Evolutionary conservation across 2,888 invertebrate species (phyloP).

Genomic region (Stomorhina lunata): DNA sequence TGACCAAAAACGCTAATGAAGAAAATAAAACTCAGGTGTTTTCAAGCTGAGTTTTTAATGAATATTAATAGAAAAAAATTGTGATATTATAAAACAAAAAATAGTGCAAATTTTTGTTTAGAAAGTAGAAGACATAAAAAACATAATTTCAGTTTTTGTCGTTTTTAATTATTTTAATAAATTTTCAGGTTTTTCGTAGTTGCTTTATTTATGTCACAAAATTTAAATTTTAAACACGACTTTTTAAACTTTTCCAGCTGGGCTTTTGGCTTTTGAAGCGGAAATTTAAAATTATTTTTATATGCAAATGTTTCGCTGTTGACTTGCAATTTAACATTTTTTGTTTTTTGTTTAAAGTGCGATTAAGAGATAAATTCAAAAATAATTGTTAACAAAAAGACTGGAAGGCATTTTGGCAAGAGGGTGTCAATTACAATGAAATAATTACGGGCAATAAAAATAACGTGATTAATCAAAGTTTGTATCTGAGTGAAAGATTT

Average conservation of each 20-base stretch:
- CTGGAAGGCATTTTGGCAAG: background rate
- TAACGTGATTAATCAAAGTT: background rate
- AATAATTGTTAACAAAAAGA: slow-evolving; percentile 20
- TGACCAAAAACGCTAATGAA: background rate
- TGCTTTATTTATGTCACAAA: slow-evolving; percentile 18
- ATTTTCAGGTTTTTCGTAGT: slow-evolving; percentile 11
- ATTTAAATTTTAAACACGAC: slow-evolving; percentile 2
- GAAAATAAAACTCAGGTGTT: slow-evolving; percentile 1
- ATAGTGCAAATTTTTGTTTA: slow-evolving; percentile 35
- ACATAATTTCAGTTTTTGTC: background rate
- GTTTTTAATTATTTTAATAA: background rate
- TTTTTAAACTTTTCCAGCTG: background rate
- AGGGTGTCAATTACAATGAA: background rate
- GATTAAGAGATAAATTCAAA: slow-evolving; percentile 7
- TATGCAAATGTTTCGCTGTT: slow-evolving; percentile 42
- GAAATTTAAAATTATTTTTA: slow-evolving; percentile 27
- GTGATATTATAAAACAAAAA: background rate
- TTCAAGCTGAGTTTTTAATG: slow-evolving; percentile 18
- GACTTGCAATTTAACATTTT: background rate
- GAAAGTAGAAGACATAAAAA: slow-evolving; percentile 31
- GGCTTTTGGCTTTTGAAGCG: slow-evolving; percentile 4
- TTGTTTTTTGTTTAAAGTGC: too few relatives aligned
- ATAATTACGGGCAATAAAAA: background rate
- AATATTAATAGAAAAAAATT: background rate
- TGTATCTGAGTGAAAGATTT: background rate